These are phyloP conservation scores for Caenorhabditis remanei DNA, from an alignment of 1,140 invertebrate species.

Conservation along the genomic window DNA sequence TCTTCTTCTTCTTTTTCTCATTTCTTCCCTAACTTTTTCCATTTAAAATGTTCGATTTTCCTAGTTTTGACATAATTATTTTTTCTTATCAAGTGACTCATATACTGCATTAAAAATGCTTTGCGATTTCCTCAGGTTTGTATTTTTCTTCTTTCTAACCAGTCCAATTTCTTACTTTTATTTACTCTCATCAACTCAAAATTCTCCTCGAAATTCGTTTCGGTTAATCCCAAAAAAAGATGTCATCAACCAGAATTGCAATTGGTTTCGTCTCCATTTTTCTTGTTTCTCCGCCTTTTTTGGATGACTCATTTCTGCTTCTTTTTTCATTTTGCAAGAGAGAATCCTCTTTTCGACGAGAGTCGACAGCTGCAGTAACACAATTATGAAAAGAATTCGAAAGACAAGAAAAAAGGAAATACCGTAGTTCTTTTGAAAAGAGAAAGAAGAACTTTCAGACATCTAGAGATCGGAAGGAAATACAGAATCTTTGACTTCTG, in stretches of 20 bases:
- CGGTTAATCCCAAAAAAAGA: background rate
- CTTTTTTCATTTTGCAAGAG: background rate
- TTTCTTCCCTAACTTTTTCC: too few relatives aligned
- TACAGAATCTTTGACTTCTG: too few relatives aligned
- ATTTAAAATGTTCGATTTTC: too few relatives aligned
- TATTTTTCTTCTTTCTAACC: background rate
- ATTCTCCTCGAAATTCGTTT: background rate
- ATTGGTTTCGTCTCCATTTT: slow-evolving; percentile 26
- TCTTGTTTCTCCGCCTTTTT: background rate
- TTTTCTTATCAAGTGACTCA: too few relatives aligned
- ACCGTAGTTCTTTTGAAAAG: background rate
- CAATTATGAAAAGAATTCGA: slow-evolving; percentile 13
- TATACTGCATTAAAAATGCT: background rate
- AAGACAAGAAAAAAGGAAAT: background rate
- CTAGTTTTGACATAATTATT: too few relatives aligned
- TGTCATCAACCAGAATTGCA: slow-evolving; percentile 33
- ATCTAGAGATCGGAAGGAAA: too few relatives aligned
- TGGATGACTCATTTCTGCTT: slow-evolving; percentile 11
- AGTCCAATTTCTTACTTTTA: background rate
- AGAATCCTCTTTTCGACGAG: background rate
- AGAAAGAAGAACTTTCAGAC: too few relatives aligned
- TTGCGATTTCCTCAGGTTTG: background rate
- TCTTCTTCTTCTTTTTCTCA: slow-evolving; percentile 3
- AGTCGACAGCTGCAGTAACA: background rate
- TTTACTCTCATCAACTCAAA: background rate